A percentile compares a stretch with the other conserved stretches of the same genome.
phyloP scores from a whole-genome alignment of 2,888 invertebrate genomes.

The Lasioglossum villosulum region DNA sequence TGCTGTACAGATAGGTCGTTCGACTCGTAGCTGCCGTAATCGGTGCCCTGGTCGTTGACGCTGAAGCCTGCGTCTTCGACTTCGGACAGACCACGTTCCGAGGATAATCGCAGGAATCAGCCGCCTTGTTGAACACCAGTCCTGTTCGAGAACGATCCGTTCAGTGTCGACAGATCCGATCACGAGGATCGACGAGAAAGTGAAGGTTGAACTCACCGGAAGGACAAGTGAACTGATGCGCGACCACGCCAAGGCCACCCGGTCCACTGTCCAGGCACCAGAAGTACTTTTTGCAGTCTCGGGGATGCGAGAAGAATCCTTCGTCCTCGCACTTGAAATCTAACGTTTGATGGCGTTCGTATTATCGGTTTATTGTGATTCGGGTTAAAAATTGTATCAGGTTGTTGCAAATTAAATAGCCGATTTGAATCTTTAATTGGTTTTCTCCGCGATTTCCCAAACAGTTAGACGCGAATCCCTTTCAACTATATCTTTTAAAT shows the following conservation, averaged over 20 bases:
- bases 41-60: constrained; percentile 85
- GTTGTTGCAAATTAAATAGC: too few relatives aligned
- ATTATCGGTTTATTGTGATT: background rate
- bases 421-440: too few relatives aligned
- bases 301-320: constrained; percentile 96
- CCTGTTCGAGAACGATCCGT: constrained; percentile 85
- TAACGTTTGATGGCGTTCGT: constrained; percentile 72
- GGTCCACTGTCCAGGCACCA: constrained; percentile 97
- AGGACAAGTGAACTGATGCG: constrained; percentile 96
- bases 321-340: constrained; percentile 97
- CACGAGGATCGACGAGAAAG: background rate
- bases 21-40: constrained; percentile 85
- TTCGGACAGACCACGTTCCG: constrained; percentile 94
- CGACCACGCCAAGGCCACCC: constrained; percentile 94
- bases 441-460: too few relatives aligned
- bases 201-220: constrained; percentile 87
- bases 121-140: constrained; percentile 94
- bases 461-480: too few relatives aligned
- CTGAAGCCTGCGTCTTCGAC: constrained; percentile 85
- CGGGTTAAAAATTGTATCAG: too few relatives aligned
- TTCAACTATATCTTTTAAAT: too few relatives aligned
- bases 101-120: constrained; percentile 96
- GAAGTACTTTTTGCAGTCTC: constrained; percentile 97
- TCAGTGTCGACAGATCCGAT: background rate
- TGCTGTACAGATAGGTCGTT: constrained; percentile 83